Base-by-base conservation (phyloP, 2,888 invertebrate species). In the Galeruca laticollis region DNA sequence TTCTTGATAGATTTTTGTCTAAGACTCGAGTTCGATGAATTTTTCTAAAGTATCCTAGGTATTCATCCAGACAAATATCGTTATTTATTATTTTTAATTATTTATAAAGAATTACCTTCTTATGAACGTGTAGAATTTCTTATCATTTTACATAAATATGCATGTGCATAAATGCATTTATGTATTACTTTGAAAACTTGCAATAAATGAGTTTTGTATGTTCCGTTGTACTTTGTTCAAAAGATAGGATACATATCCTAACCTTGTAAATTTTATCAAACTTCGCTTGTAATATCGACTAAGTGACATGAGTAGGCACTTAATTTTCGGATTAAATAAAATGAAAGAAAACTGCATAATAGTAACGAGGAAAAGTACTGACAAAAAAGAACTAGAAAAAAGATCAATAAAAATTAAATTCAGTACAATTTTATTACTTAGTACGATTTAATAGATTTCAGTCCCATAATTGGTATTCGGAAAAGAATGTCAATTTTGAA, bases 231-330 rank as follows among this genome's bases (percentile, higher is more conserved):
- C 68, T 60, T 68, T 64, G 68, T 71, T 60, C 49, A 52, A 66
- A 60, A 71, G 54, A 71, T 68, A 68, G 35, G 26, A 10, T 52
- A 68, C 33, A 54, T 59, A 68, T 68, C 61, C 63, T 66, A 70
- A 70, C 73, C 73, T 73, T 73, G 73, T 73, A 60, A 18, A 56
- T 66, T 64, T 52, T 70, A 70, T 73, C 71, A 65, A 73, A 67
- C 67, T 37, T 60, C 37, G 67, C 49, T 64, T 72, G 69, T 69
- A 18, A 15, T 47, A 64, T 26, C 49, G 31, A 26, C n/a, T 33
- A 67, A 62, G 60, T 35, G 57, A 70, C 70, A 73, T 40, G 61
- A 20, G 37, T 73, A 43, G 35, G 68, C 71, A 71, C 71, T 71
- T 56, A 61, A 51, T 65, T 71, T 60, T 54, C 21, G 61, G 60